Percentiles rank a stretch among this genome's conserved stretches.
These are phyloP conservation scores for Physella acuta DNA, from an alignment of 1,140 invertebrate species.

Conservation along the genomic window DNA sequence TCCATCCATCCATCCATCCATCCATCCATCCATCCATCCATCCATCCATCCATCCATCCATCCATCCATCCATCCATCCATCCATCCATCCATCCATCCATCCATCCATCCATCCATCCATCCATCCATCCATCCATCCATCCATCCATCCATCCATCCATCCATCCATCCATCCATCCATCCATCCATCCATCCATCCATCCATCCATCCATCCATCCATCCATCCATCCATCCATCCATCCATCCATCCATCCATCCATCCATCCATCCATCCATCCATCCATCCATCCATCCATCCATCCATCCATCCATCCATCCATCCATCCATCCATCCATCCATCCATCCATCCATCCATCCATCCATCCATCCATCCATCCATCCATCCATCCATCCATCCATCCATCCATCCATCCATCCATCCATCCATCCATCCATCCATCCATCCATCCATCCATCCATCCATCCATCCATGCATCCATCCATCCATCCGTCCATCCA, in stretches of 20 bases:
- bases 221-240: neutral
- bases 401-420: neutral
- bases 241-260: neutral
- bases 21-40: neutral
- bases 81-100: neutral
- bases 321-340: neutral
- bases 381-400: neutral
- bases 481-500: neutral
- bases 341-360: neutral
- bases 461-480: neutral
- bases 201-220: neutral
- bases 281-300: neutral
- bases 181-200: neutral
- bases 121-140: neutral
- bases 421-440: neutral
- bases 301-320: neutral
- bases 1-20: neutral
- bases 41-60: neutral
- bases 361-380: neutral
- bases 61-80: neutral
- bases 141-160: neutral
- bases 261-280: neutral
- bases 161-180: neutral
- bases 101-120: neutral
- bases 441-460: neutral